Evolutionary conservation across 2,113 vertebrate genomes (phyloP).

Genomic region (Pluvianellus socialis): DNA sequence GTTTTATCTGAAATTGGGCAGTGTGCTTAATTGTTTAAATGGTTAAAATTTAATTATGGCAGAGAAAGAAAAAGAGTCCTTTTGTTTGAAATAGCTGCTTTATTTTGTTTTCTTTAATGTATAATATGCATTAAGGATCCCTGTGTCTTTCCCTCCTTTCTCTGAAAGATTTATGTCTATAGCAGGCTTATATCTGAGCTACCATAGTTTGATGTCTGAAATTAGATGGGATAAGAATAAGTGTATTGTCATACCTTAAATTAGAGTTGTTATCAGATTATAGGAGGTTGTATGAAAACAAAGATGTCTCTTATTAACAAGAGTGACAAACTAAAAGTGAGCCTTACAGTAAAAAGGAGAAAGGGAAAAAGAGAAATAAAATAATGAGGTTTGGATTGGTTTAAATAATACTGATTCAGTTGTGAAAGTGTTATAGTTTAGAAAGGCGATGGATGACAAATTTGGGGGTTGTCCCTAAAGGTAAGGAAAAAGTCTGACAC

Average conservation of each 20-base stretch:
- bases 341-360: background rate
- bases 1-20: background rate
- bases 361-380: background rate
- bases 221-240: background rate
- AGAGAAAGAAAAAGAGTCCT: background rate
- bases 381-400: background rate
- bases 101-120: background rate
- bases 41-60: background rate
- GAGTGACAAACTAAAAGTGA: background rate
- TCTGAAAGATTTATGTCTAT: background rate
- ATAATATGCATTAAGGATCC: background rate
- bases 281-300: background rate
- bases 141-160: background rate
- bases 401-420: background rate
- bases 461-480: background rate
- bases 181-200: background rate
- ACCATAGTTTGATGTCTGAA: background rate
- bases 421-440: background rate
- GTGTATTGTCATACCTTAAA: background rate
- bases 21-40: background rate
- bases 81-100: background rate
- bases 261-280: background rate
- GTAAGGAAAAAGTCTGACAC: background rate
- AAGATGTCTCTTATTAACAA: background rate
- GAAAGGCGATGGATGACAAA: background rate